Evolutionary conservation across 1,140 invertebrate species (phyloP).

Genomic region (Teleopsis dalmanni): DNA sequence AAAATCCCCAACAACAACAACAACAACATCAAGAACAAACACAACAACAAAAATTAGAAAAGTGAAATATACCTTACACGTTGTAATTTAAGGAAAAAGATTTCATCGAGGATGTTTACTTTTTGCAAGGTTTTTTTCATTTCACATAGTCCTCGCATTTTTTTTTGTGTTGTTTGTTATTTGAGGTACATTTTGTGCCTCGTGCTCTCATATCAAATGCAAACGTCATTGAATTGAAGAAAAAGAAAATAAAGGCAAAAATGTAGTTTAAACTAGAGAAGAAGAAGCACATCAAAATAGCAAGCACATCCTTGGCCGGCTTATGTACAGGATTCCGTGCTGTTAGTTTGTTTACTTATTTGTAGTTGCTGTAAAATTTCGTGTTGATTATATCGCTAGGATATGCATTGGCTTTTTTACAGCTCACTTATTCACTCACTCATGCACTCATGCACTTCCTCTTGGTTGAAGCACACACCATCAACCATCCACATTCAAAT

Average conservation of each 20-base stretch:
- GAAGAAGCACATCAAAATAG: background rate
- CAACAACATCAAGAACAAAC: slow-evolving; percentile 8
- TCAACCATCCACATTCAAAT: slow-evolving; percentile 10
- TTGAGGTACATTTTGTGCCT: too few species aligned
- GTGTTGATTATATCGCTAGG: slow-evolving; percentile 43
- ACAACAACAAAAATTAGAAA: too few species aligned
- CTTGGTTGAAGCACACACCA: background rate
- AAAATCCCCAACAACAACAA: background rate
- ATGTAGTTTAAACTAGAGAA: background rate
- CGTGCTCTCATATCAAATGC: slow-evolving; percentile 7
- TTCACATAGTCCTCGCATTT: background rate
- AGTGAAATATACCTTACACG: too few species aligned
- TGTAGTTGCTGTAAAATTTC: slow-evolving; percentile 35
- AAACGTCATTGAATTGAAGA: background rate
- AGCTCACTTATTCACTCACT: slow-evolving; percentile 22
- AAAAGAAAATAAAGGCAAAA: background rate
- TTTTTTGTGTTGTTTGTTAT: background rate
- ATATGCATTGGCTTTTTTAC: slow-evolving; percentile 41
- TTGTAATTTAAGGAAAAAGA: slow-evolving; percentile 2
- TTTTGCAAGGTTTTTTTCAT: background rate
- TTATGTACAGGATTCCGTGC: too few species aligned
- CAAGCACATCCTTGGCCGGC: too few species aligned
- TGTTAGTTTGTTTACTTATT: too few species aligned
- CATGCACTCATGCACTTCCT: slow-evolving; percentile 12
- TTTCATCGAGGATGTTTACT: background rate